These are phyloP conservation scores for Cardinalis cardinalis DNA, from an alignment of 2,113 vertebrate genomes.

Conservation along the genomic window DNA sequence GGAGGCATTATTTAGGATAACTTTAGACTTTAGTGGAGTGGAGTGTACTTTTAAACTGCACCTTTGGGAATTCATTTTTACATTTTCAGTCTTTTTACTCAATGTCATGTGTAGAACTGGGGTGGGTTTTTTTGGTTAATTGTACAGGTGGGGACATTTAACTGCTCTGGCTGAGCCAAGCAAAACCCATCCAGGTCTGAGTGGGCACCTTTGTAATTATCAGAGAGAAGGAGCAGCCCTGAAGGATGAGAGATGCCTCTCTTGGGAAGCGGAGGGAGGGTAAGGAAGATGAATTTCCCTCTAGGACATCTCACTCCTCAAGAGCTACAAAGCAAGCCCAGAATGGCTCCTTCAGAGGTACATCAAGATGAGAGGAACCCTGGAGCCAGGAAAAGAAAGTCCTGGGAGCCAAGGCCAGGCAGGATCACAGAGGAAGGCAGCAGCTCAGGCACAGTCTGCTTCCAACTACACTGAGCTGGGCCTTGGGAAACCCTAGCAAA, in stretches of 20 bases:
- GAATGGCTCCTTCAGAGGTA: not conserved
- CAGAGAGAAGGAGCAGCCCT: not conserved
- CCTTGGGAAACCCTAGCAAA: not conserved
- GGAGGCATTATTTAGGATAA: conserved; percentile 21
- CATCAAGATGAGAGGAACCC: not conserved
- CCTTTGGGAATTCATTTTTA: not conserved
- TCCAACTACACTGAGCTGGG: not conserved
- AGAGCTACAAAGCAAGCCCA: not conserved
- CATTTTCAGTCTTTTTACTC: not conserved
- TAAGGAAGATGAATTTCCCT: not conserved
- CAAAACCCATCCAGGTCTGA: not conserved
- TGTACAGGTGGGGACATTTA: not conserved
- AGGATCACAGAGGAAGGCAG: not conserved
- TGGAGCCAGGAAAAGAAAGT: not conserved
- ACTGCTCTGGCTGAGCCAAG: not conserved
- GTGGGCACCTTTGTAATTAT: not conserved
- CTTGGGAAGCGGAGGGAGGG: not conserved
- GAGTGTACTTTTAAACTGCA: not conserved
- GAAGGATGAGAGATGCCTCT: not conserved
- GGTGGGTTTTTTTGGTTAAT: not conserved
- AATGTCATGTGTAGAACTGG: not conserved
- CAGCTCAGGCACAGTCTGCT: not conserved
- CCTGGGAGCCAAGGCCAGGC: too few species aligned
- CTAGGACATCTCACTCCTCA: not conserved
- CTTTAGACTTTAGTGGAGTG: not conserved